These are phyloP conservation scores for Hydra vulgaris DNA, from an alignment of 30 jellyfish, hydroid and myxozoan species.

Conservation along the genomic window DNA sequence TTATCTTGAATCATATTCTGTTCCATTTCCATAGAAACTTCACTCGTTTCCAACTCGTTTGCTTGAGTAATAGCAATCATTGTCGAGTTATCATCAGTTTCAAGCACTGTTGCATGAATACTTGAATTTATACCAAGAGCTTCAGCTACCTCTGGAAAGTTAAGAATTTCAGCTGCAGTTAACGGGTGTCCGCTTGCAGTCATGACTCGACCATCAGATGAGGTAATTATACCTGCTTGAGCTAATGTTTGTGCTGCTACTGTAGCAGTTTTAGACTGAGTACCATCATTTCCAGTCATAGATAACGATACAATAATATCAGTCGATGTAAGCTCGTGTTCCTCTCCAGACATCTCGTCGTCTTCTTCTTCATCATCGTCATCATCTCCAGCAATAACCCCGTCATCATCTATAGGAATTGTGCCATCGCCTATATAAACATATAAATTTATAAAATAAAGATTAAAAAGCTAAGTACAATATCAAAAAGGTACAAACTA, in stretches of 20 bases:
- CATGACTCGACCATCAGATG: slow-evolving; percentile 50
- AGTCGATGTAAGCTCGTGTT: slow-evolving; percentile 16
- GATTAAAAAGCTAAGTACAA: not conserved
- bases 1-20: slow-evolving; percentile 30
- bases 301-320: slow-evolving; percentile 73
- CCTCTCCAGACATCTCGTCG: slow-evolving; percentile 50
- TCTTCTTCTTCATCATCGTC: slow-evolving; percentile 71
- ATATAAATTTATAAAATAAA: too few species aligned
- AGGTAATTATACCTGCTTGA: slow-evolving; percentile 76
- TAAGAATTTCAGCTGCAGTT: slow-evolving; percentile 93
- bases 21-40: slow-evolving; percentile 40
- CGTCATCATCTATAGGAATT: slow-evolving; percentile 37
- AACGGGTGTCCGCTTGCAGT: slow-evolving; percentile 61
- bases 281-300: slow-evolving; percentile 36
- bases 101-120: slow-evolving; percentile 36
- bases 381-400: slow-evolving; percentile 49
- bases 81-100: slow-evolving; percentile 45
- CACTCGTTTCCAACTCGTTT: slow-evolving; percentile 30
- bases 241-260: slow-evolving; percentile 83
- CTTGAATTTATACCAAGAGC: slow-evolving; percentile 86
- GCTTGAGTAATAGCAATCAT: slow-evolving; percentile 63
- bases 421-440: slow-evolving; percentile 26
- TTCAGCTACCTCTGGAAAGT: slow-evolving; percentile 97
- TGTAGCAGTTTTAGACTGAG: slow-evolving; percentile 48
- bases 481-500: too few species aligned